Base-by-base conservation (phyloP, 1,140 invertebrate species). In the Hylaeus volcanicus region DNA sequence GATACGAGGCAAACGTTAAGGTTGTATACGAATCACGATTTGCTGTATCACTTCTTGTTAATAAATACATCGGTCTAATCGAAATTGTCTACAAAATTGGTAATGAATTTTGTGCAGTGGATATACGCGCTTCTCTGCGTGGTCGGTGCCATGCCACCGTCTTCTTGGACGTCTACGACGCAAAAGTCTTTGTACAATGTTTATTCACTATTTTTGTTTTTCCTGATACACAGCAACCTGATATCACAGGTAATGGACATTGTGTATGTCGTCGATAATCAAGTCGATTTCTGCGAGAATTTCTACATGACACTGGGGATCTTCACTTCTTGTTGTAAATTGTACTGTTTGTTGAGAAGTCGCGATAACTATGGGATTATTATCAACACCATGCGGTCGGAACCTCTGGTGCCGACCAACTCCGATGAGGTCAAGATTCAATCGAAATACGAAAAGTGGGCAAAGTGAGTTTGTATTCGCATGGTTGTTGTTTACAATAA, bases 301-400 rank as follows among this genome's bases (percentile, higher is more conserved):
- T 81, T 86, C 5, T 89, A 83, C 43, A 72, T 87, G 53, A 43
- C 82, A 14, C 60, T 90, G 8, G 81, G 86, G 1, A 65, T 88
- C 9, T 55, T 78, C 0, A 72, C 76, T 41, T 69, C 61, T 1
- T 76, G 82, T 8, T 75, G 53, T 2, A 90, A 90, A 64, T 12
- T 80, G 3, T 4, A 51, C 0, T 87, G 69, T 41, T 26, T 88
- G 8, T 15, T 82, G 5, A 0, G 80, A 1, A 77, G 70, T n/a
- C 76, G 83, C 0, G 11, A 68, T 8, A 72, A 75, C n/a, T 72
- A 89, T 9, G 55, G 84, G 39, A 37, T 6, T 6, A 65, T 88
- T 9, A 71, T 83, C 11, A 37, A 75, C 4, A 48, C 37, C 15
- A 5, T 86, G 0, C 12, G 5, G 2, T 70, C 81, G 12, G 60